Conservation (phyloP, 2,113 vertebrate species). For the Cyanoderma ruficeps region DNA sequence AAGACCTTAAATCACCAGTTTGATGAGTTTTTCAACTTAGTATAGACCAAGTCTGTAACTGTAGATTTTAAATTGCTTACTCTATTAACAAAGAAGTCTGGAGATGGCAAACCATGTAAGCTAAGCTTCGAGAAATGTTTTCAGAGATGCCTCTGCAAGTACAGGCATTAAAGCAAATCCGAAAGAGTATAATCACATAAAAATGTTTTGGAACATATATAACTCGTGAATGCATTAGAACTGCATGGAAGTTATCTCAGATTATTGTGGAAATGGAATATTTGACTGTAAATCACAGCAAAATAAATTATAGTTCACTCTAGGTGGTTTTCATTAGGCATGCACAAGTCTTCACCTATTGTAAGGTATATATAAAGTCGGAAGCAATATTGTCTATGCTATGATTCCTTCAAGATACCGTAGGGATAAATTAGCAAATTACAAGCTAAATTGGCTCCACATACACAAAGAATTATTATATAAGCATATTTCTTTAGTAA, state of each 20-base stretch:
- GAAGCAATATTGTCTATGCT: not conserved
- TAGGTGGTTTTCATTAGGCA: not conserved
- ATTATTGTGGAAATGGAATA: conserved; percentile 3
- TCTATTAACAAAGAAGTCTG: not conserved
- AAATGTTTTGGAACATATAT: not conserved
- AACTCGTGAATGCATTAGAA: not conserved
- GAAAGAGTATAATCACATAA: not conserved
- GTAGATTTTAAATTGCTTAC: not conserved
- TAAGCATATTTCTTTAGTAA: not conserved
- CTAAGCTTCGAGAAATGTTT: not conserved
- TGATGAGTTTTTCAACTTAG: not conserved
- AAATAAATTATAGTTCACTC: not conserved
- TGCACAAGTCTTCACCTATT: not conserved
- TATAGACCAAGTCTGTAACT: not conserved
- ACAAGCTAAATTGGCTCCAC: not conserved
- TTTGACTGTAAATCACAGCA: conserved; percentile 6
- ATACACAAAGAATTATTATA: not conserved
- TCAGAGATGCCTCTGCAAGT: not conserved
- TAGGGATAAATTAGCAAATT: not conserved
- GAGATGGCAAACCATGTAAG: not conserved
- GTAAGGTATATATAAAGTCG: not conserved
- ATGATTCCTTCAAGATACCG: not conserved
- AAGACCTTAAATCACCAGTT: not conserved
- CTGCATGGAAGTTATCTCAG: not conserved
- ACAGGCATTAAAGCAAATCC: not conserved